Conservation (phyloP, 2,888 invertebrate genomes). For the Nesidiocoris tenuis region DNA sequence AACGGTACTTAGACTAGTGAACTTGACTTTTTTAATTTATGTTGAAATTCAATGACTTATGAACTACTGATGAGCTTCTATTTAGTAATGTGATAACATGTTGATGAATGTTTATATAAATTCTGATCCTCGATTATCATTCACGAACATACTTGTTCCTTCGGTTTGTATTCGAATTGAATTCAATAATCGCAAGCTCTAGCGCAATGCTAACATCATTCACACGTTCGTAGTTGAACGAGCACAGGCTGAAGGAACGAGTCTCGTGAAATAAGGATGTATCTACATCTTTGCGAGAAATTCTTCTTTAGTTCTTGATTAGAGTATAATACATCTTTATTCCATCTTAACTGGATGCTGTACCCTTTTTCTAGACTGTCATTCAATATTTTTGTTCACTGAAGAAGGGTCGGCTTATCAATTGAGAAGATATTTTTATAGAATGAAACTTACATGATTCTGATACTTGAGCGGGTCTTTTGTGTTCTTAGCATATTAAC, state of each 20-base stretch:
- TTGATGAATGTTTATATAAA: constrained; percentile 27
- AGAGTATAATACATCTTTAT: not conserved
- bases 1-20: constrained; percentile 20
- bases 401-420: constrained; percentile 38
- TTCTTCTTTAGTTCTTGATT: too few species aligned
- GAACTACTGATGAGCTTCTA: constrained; percentile 39
- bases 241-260: too few species aligned
- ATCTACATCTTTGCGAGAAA: too few species aligned
- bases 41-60: constrained; percentile 28
- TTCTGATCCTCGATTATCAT: constrained; percentile 23
- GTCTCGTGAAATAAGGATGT: too few species aligned
- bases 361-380: constrained; percentile 38
- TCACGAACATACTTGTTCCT: not conserved
- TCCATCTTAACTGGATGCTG: constrained; percentile 29
- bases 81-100: constrained; percentile 37
- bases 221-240: too few species aligned
- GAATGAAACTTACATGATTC: constrained; percentile 23
- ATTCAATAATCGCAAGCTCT: not conserved
- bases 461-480: constrained; percentile 34
- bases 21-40: constrained; percentile 4
- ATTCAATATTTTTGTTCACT: constrained; percentile 30
- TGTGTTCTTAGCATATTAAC: constrained; percentile 35
- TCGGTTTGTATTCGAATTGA: not conserved
- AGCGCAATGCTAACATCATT: too few species aligned
- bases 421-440: constrained; percentile 37